Base-by-base conservation (phyloP, 2,113 vertebrate genomes). In the Alouatta palliata region DNA sequence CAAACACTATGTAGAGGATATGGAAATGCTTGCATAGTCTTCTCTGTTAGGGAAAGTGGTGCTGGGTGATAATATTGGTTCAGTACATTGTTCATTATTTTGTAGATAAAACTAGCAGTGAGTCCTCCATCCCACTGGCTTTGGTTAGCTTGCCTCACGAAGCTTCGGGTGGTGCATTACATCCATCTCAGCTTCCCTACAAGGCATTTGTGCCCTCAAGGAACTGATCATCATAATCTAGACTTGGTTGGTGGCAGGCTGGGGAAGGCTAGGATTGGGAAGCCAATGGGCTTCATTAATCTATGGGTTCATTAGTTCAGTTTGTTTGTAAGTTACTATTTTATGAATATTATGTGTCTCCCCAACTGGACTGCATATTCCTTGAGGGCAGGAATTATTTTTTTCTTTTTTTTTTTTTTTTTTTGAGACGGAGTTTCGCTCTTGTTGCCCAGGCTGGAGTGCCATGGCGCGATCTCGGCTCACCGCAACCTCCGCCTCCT, bases 71-170 rank as follows among this genome's bases (percentile, higher is more conserved):
- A 37, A 40, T 47, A 58, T 2, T 77, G n/a, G 32, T 66, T 71
- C 68, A 37, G 17, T 30, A 66, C 3, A 23, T 19, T 25, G 23
- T 68, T 86, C 56, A 20, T 54, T 96, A 45, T 85, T 90, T 92
- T 82, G 16, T 47, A 73, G 45, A 43, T 87, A 83, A 97, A 92
- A 90, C 61, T 77, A 77, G 52, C 90, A 61, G 76, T 10, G 32
- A 86, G 79, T 58, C 71, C 1, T 70, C 43, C n/a, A 68, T 75
- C 37, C 40, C 16, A 6, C 2, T 66, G 92, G 66, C 23, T 70
- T n/a, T 68, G 93, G 52, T 68, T 77, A 76, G 45, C 43, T 25
- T 82, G 40, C 47, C 30, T 30, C 3, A 12, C 8, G 35, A 58
- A 81, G 21, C 68, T 82, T n/a, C 56, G 19, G 52, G 83, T 0